Conservation (phyloP, 2,797 vertebrate species). For the Cossypha niveicapilla region DNA sequence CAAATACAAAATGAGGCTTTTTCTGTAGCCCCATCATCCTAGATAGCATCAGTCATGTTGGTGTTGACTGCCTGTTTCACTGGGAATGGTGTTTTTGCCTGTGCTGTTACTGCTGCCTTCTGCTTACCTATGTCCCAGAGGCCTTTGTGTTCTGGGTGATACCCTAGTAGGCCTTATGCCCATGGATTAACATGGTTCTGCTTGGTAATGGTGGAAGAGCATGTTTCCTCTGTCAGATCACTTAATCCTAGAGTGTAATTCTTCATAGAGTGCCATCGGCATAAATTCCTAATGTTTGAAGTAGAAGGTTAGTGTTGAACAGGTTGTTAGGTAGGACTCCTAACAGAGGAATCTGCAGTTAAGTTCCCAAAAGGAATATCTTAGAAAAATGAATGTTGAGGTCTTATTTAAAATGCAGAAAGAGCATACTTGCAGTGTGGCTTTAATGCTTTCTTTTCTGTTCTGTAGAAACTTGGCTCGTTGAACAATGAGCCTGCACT, state of each 20-base stretch:
- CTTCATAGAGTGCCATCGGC: not conserved
- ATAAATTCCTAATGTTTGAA: not conserved
- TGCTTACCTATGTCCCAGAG: not conserved
- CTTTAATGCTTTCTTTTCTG: not conserved
- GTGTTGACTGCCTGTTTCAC: not conserved
- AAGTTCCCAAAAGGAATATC: not conserved
- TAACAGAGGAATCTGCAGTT: not conserved
- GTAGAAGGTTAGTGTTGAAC: not conserved
- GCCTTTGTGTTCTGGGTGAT: not conserved
- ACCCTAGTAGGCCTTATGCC: not conserved
- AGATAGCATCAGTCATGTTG: not conserved
- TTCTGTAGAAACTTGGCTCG: conserved; percentile 89
- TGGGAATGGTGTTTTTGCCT: not conserved
- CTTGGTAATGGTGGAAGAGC: not conserved
- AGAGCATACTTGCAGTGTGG: not conserved
- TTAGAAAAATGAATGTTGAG: not conserved
- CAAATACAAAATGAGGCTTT: not conserved
- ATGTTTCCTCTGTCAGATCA: not conserved
- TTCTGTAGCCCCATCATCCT: not conserved
- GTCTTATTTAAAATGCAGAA: not conserved
- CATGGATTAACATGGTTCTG: not conserved
- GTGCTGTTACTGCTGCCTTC: not conserved
- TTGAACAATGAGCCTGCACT: conserved; percentile 89
- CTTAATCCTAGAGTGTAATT: not conserved
- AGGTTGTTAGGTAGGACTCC: not conserved